phyloP scores from a whole-genome alignment of 2,113 vertebrate genomes.

The Gambusia holbrooki region DNA sequence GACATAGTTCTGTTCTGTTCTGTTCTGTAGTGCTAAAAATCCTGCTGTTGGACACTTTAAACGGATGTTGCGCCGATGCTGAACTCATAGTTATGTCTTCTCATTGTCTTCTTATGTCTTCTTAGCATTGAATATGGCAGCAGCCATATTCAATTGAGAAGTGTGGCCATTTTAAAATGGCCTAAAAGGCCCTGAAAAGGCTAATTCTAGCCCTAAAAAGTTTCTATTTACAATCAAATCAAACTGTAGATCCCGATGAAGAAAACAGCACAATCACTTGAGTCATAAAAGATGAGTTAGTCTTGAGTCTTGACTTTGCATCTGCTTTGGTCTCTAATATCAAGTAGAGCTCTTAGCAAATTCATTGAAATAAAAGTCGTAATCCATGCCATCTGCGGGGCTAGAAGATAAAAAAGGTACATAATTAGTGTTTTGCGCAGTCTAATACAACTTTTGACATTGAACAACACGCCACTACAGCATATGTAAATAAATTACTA shows the following conservation, averaged over 20 bases:
- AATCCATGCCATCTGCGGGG: conserved; percentile 3
- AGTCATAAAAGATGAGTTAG: background rate
- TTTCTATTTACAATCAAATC: background rate
- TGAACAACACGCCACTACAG: background rate
- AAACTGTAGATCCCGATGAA: conserved; percentile 6
- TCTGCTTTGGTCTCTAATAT: conserved; percentile 5
- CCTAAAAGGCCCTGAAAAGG: too few relatives aligned
- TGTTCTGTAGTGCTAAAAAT: too few relatives aligned
- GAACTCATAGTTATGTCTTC: background rate
- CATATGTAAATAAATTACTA: too few relatives aligned
- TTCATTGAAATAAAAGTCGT: conserved; percentile 13
- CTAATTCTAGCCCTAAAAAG: background rate
- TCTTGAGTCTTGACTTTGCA: background rate
- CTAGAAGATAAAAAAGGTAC: conserved; percentile 27
- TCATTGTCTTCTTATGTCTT: too few relatives aligned
- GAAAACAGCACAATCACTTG: background rate
- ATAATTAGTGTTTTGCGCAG: background rate
- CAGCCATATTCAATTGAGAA: background rate
- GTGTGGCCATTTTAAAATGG: too few relatives aligned
- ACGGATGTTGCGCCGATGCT: background rate
- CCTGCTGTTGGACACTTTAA: background rate
- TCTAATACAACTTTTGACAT: background rate
- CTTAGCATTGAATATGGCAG: background rate
- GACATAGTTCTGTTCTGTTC: too few relatives aligned
- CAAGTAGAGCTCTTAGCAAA: conserved; percentile 7